Conservation (phyloP, 2,113 vertebrate species). For the Thalassoma bifasciatum region DNA sequence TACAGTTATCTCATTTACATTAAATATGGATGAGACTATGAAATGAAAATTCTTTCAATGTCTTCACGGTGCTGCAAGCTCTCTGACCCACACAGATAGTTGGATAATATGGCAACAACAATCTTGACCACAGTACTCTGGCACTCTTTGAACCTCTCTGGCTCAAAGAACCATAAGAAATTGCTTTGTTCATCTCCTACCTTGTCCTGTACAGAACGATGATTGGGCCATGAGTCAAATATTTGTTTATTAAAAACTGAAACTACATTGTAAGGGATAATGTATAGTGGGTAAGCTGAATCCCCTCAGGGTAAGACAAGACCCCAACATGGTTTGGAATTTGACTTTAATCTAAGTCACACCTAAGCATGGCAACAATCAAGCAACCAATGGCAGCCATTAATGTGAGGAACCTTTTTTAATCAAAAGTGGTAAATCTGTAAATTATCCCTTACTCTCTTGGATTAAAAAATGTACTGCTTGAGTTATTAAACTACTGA, state of each 20-base stretch:
- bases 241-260: neutral
- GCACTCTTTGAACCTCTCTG: neutral
- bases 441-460: neutral
- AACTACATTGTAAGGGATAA: neutral
- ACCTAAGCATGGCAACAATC: neutral
- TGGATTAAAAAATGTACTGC: too few relatives aligned
- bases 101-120: conserved; percentile 5
- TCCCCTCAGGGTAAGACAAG: too few relatives aligned
- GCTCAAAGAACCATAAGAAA: conserved; percentile 4
- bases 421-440: neutral
- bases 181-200: too few relatives aligned
- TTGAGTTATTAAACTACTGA: conserved; percentile 12
- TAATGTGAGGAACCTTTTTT: neutral
- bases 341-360: neutral
- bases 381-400: conserved; percentile 1
- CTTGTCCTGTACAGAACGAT: too few relatives aligned
- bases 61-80: neutral
- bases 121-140: neutral
- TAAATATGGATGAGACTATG: conserved; percentile 20
- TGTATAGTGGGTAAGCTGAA: too few relatives aligned
- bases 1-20: conserved; percentile 6
- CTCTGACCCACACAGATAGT: conserved; percentile 11
- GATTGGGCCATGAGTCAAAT: neutral
- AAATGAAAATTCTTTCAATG: neutral
- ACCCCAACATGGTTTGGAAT: too few relatives aligned